Percentiles rank a stretch among this genome's conserved stretches.
Conservation (phyloP, 2,888 invertebrate species). For the Leptogaster cylindrica region DNA sequence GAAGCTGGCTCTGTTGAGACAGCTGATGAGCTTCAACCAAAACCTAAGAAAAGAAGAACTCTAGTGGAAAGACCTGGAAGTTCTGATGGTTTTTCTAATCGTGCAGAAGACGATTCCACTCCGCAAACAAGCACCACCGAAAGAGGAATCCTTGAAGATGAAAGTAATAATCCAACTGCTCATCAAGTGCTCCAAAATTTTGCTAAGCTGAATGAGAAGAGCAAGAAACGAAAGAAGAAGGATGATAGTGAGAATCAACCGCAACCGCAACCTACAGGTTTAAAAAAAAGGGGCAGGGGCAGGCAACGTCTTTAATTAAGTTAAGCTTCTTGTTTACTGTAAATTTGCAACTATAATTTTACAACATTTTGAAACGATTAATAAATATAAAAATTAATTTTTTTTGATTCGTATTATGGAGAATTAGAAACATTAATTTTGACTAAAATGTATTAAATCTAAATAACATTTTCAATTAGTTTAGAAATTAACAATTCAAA, state of each 20-base stretch:
- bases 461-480: not conserved
- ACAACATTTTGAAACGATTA: no score
- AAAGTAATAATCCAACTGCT: conserved; percentile 46
- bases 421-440: no score
- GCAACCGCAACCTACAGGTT: not conserved
- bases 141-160: conserved; percentile 21
- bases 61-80: not conserved
- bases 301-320: no score
- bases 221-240: conserved; percentile 50
- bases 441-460: no score
- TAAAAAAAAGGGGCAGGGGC: not conserved
- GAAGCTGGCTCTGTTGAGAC: not conserved
- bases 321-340: no score
- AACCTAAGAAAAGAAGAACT: no score
- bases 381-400: no score
- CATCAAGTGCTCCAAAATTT: conserved; percentile 53
- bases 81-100: not conserved
- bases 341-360: no score
- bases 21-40: not conserved
- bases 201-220: conserved; percentile 53
- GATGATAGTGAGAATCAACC: conserved; percentile 42
- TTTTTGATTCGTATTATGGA: no score
- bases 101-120: not conserved
- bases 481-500: not conserved
- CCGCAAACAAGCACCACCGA: not conserved